Evolutionary conservation across 2,113 vertebrate species (phyloP), one percentile per base, ranked within the genome.

Genomic region (Lutjanus erythropterus): DNA sequence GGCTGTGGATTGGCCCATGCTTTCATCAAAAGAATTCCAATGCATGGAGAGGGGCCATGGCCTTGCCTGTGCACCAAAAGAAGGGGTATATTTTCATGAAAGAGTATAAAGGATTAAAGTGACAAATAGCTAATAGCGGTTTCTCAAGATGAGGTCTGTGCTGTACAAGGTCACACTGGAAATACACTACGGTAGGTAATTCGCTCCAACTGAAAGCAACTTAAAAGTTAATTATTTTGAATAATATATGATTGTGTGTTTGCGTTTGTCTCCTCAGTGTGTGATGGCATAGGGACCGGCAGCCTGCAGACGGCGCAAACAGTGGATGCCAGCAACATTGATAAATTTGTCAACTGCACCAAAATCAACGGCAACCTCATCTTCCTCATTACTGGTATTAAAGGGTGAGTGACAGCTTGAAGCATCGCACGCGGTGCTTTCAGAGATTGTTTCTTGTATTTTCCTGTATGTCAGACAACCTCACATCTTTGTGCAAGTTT

Each of bases 341-440:
- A 99, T 83, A 97, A 96, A 84, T 99, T 99, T 82, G 93, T 98
- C 83, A 99, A 99, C 95, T 99, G 98, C 83, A 99, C 98, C 78
- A 99, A 99, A 93, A 99, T 99, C 95, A 99, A 99, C 47, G 98
- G 98, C 78, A 99, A 99, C 91, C 95, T 99, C 70, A 97, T 98
- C 91, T 99, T 99, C 90, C 97, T 99, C 62, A 97, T 99, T 72
- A 99, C 97, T 4, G 98, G 98, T 21, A 99, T 99, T 84, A 97
- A 98, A 78, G 98, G 98, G 98, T 99, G 65, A 95, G 97, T 86
- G 39, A 21, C 52, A 11, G 52, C 27, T 27, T 29, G 27, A 53
- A 35, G 37, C 0, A 8, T n/a, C 19, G 21, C 18, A 21, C 27
- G 9, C 41, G 1, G 12, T 15, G 9, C 42, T 49, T n/a, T 44